These are phyloP conservation scores for Protobothrops flavoviridis DNA, from an alignment of 2,113 vertebrate species.

Conservation along the genomic window DNA sequence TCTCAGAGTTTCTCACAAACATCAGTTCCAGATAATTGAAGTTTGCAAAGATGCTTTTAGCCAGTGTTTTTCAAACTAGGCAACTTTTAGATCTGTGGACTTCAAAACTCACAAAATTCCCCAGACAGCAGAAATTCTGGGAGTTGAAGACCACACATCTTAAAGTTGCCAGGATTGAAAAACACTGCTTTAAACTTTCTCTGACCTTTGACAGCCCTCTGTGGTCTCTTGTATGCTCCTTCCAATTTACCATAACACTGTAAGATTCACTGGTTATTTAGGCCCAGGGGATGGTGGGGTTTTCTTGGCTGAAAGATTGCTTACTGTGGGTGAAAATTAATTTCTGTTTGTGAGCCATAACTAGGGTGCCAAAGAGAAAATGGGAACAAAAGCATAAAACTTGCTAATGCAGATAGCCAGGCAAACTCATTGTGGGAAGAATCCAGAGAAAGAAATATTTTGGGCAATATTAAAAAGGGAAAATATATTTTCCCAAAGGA, in stretches of 20 bases:
- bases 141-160: not conserved
- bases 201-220: not conserved
- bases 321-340: constrained; percentile 68
- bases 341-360: constrained; percentile 56
- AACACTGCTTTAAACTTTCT: not conserved
- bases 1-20: not conserved
- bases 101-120: not conserved
- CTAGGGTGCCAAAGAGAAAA: constrained; percentile 37
- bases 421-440: constrained; percentile 4
- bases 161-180: not conserved
- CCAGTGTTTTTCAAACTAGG: not conserved
- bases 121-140: not conserved
- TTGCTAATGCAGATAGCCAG: constrained; percentile 39
- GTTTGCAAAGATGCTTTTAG: not conserved
- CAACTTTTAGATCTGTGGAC: not conserved
- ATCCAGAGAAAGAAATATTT: too few relatives aligned
- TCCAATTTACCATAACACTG: not conserved
- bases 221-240: not conserved
- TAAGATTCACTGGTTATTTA: not conserved
- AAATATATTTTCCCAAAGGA: too few relatives aligned
- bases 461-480: too few relatives aligned
- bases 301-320: constrained; percentile 53
- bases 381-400: constrained; percentile 11
- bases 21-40: not conserved
- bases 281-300: not conserved